Evolutionary conservation across 2,113 vertebrate genomes (phyloP).

Genomic region (Tragelaphus buxtoni): DNA sequence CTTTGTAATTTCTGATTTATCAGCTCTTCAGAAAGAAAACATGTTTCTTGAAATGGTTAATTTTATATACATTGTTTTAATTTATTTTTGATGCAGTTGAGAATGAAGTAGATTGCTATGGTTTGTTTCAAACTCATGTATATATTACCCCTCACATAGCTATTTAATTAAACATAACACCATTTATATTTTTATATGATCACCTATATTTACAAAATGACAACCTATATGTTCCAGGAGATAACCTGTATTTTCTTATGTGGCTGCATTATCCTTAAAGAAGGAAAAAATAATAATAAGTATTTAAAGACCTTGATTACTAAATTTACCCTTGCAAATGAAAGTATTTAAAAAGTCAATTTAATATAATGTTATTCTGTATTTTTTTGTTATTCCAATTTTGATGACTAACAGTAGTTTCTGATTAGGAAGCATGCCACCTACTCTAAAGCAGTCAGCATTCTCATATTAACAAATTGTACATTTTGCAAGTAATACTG

Average conservation of each 20-base stretch:
- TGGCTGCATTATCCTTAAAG: background rate
- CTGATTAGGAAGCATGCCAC: background rate
- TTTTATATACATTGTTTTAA: background rate
- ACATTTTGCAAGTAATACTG: background rate
- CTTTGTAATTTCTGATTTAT: background rate
- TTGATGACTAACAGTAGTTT: background rate
- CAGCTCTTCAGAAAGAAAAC: background rate
- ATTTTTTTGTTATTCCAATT: background rate
- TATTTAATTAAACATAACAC: background rate
- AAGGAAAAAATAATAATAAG: background rate
- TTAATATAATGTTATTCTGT: background rate
- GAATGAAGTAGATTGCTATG: background rate
- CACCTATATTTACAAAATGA: background rate
- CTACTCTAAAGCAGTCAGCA: background rate
- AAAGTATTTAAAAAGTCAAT: background rate
- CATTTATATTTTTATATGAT: background rate
- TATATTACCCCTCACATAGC: background rate
- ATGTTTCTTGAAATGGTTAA: background rate
- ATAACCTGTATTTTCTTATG: background rate
- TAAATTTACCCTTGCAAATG: background rate
- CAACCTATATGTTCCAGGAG: background rate
- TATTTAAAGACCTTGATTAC: slow-evolving; percentile 15
- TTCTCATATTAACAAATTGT: background rate
- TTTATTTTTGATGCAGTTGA: background rate
- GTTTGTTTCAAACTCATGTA: background rate